phyloP scores from a whole-genome alignment of 1,140 invertebrate species.

The Drosophila serrata region DNA sequence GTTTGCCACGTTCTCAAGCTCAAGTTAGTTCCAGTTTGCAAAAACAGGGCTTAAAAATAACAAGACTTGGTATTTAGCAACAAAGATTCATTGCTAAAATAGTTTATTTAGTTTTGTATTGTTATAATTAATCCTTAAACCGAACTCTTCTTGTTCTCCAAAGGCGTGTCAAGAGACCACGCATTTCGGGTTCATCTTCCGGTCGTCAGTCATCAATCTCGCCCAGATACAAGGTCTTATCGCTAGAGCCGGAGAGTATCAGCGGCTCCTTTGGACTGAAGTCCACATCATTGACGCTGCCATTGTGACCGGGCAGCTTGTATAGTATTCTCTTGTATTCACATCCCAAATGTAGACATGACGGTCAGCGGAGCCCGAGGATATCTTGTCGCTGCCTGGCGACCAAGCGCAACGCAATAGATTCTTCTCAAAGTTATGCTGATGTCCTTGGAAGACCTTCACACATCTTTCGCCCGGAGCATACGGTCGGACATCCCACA shows the following conservation, averaged over 20 bases:
- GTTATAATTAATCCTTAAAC: constrained; percentile 6
- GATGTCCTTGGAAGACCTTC: constrained; percentile 96
- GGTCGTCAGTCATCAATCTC: constrained; percentile 95
- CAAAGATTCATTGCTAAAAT: background rate
- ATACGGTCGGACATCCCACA: constrained; percentile 93
- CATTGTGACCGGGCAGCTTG: constrained; percentile 99
- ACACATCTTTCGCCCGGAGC: constrained; percentile 96
- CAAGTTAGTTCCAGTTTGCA: background rate
- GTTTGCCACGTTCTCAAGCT: background rate
- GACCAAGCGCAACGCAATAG: constrained; percentile 96
- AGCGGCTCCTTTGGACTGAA: constrained; percentile 99
- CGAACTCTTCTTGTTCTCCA: background rate
- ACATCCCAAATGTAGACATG: constrained; percentile 99
- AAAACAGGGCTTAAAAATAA: background rate
- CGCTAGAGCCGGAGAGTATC: constrained; percentile 96
- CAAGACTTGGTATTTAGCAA: background rate
- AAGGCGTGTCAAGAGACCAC: background rate
- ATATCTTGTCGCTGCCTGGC: constrained; percentile 92
- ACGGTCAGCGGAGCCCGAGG: constrained; percentile 97
- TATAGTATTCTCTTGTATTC: constrained; percentile 95
- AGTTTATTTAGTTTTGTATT: background rate
- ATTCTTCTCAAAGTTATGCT: constrained; percentile 99
- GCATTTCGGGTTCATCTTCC: constrained; percentile 2
- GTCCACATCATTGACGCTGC: constrained; percentile 98
- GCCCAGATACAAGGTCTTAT: constrained; percentile 98